Evolutionary conservation across 2,113 vertebrate species (phyloP), one percentile per base, ranked within the genome.

Genomic region (Dinomys branickii): DNA sequence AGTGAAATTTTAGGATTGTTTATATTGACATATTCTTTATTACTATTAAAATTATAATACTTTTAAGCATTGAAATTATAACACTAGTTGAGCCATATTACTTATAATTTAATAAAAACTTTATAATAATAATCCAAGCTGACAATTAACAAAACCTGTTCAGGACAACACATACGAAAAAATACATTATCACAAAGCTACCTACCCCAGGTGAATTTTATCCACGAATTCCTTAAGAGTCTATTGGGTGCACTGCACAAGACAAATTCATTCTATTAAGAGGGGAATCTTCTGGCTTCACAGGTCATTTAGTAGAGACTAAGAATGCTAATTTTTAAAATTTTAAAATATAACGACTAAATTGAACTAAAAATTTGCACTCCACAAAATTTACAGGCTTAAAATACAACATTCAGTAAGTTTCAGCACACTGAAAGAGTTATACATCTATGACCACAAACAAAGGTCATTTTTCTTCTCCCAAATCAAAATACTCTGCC

Each of bases 51-150:
- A 30, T 50, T 8, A 58, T 88, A 58, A 65, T 67, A 82, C 56
- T 50, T 33, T 80, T 75, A 93, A 75, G n/a, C 71, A 61, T 88
- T n/a, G 26, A 85, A 61, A 33, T 41, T 10, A 56, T 87, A 61
- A 58, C 78, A 81, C 44, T 35, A 85, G 54, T 94, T 87, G 1
- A 17, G 0, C 24, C 24, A 54, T 47, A 35, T 28, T 33, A 50
- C 9, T 88, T 81, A 56, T 78, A 83, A 92, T 73, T 88, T 92
- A 75, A 69, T 91, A 69, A 86, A 85, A 92, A 0, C 3, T 85
- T 41, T 84, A 67, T 52, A 78, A 44, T 85, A 86, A 71, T 54
- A 28, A 50, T 33, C 14, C 38, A 52, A 82, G 84, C 50, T 41
- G 35, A 33, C 58, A n/a, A 54, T 85, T 77, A 47, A 59, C 26